These are phyloP conservation scores for Zosterops borbonicus DNA, from an alignment of 2,113 vertebrate genomes.

Conservation along the genomic window DNA sequence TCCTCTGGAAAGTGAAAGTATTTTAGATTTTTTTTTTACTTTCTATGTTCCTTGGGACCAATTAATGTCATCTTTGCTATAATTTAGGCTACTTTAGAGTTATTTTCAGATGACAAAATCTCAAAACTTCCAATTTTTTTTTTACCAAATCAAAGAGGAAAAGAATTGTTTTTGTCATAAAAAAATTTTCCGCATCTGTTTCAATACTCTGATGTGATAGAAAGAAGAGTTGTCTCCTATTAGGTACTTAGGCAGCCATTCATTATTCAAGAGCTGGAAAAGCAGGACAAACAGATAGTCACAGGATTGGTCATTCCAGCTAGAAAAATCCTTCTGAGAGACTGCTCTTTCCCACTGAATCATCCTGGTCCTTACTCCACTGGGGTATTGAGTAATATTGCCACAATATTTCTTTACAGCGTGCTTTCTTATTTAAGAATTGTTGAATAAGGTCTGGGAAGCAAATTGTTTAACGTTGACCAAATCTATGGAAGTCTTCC, in stretches of 20 bases:
- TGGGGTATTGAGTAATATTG: rapidly evolving
- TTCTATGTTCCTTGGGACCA: background rate
- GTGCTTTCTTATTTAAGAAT: background rate
- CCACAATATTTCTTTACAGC: background rate
- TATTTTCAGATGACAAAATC: background rate
- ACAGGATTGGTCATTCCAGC: background rate
- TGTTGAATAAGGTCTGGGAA: background rate
- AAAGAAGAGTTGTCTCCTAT: background rate
- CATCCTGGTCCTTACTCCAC: background rate
- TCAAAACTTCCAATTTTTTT: background rate
- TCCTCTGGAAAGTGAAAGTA: background rate
- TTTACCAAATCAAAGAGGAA: background rate
- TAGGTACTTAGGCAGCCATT: background rate
- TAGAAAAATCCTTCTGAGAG: background rate
- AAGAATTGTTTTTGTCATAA: background rate
- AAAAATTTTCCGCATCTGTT: background rate
- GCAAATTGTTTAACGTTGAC: background rate
- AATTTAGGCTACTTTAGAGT: background rate
- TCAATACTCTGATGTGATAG: background rate
- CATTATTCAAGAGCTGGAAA: background rate
- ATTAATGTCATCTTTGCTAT: background rate
- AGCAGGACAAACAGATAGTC: background rate
- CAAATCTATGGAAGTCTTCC: background rate
- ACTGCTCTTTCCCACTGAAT: background rate
- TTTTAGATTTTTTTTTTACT: background rate